Percentiles rank a stretch among this genome's conserved stretches.
Conservation (phyloP, 2,888 invertebrate genomes). For the Hemaris fuciformis region DNA sequence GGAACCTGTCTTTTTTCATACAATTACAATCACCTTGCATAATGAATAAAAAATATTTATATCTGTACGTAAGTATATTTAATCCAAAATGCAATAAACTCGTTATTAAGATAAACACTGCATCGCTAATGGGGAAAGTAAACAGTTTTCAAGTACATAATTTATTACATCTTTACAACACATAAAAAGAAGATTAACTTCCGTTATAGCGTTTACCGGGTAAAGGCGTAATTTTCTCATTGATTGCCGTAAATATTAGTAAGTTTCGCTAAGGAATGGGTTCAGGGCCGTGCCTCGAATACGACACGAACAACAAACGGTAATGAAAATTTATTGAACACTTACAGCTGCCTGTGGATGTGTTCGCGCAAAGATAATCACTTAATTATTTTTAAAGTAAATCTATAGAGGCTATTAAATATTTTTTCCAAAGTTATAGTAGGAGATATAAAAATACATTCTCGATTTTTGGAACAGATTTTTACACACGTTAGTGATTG, state of each 20-base stretch:
- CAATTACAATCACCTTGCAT: too few relatives aligned
- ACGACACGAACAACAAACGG: neutral
- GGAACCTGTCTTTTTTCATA: too few relatives aligned
- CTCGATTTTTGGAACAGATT: too few relatives aligned
- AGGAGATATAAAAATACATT: too few relatives aligned
- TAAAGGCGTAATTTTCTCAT: constrained; percentile 1
- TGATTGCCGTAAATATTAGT: constrained; percentile 5
- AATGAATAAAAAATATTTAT: too few relatives aligned
- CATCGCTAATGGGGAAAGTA: neutral
- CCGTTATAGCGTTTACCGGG: neutral
- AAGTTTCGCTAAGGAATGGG: constrained; percentile 4
- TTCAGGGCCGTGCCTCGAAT: neutral
- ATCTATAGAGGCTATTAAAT: too few relatives aligned
- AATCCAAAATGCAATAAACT: neutral
- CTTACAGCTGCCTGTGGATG: neutral
- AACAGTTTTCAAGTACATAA: constrained; percentile 1
- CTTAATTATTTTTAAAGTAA: too few relatives aligned
- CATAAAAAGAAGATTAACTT: constrained; percentile 4
- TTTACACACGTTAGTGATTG: too few relatives aligned
- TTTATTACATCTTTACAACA: neutral
- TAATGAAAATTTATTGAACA: constrained; percentile 3
- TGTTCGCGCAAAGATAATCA: neutral
- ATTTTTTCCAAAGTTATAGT: too few relatives aligned
- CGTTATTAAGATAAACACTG: neutral
- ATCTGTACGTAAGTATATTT: too few relatives aligned